Conservation (phyloP, 2,888 invertebrate species). For the Petrolisthes manimaculis region DNA sequence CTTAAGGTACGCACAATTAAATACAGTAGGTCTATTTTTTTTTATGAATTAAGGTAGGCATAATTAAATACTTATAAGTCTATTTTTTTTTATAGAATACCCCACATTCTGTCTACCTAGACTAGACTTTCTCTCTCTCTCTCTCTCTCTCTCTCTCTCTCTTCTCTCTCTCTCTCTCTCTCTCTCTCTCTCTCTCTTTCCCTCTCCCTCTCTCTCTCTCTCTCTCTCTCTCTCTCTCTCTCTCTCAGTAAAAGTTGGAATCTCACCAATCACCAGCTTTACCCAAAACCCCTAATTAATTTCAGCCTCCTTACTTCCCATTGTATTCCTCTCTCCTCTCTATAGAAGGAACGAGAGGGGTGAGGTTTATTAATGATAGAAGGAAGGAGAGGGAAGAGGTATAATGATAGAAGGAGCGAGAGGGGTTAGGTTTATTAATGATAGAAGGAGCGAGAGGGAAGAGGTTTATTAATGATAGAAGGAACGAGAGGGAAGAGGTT, state of each 20-base stretch:
- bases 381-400: neutral
- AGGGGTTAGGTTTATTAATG: neutral
- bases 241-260: too few relatives aligned
- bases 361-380: neutral
- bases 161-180: rapidly evolving
- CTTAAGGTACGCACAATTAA: too few relatives aligned
- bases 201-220: neutral
- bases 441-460: constrained; percentile 2
- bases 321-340: neutral
- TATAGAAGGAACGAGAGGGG: neutral
- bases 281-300: neutral
- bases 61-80: too few relatives aligned
- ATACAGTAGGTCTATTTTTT: too few relatives aligned
- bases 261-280: neutral
- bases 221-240: neutral
- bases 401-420: neutral
- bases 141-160: neutral
- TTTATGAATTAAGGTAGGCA: too few relatives aligned
- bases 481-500: too few relatives aligned
- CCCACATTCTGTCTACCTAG: too few relatives aligned
- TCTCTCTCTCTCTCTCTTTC: neutral
- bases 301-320: neutral
- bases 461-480: neutral
- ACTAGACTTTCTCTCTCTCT: neutral
- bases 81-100: too few relatives aligned